These are phyloP conservation scores for Arge pagana DNA, from an alignment of 2,888 invertebrate species.

Conservation along the genomic window DNA sequence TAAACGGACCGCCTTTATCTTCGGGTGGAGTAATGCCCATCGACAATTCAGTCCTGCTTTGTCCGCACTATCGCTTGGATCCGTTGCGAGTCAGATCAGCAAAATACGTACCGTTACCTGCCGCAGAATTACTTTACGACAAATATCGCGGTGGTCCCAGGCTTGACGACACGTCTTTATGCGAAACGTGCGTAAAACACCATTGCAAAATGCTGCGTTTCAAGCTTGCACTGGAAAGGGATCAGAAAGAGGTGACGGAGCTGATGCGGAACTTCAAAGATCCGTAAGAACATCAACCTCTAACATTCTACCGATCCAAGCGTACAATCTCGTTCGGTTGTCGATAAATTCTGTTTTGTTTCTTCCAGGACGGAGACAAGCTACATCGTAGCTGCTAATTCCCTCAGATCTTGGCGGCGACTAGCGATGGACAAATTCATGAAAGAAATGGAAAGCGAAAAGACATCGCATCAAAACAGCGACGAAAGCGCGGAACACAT, in stretches of 20 bases:
- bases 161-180: constrained; percentile 52
- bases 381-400: constrained; percentile 63
- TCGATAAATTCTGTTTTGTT: constrained; percentile 12
- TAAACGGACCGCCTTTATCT: constrained; percentile 46
- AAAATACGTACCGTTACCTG: constrained; percentile 56
- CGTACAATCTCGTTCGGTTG: neutral
- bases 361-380: constrained; percentile 44
- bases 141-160: constrained; percentile 59
- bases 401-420: constrained; percentile 62
- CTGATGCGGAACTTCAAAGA: constrained; percentile 55
- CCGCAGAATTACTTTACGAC: constrained; percentile 57
- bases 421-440: constrained; percentile 55
- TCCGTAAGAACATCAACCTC: constrained; percentile 42
- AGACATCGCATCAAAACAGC: constrained; percentile 20
- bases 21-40: constrained; percentile 53
- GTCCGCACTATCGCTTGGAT: constrained; percentile 59
- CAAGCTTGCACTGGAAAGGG: constrained; percentile 59
- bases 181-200: constrained; percentile 59
- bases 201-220: constrained; percentile 59
- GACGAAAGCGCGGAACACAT: constrained; percentile 32
- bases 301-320: constrained; percentile 1
- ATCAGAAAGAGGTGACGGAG: constrained; percentile 59
- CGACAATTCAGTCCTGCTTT: constrained; percentile 57
- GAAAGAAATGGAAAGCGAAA: constrained; percentile 43
- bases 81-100: constrained; percentile 57